Evolutionary conservation across 2,888 invertebrate species (phyloP), one percentile per base, ranked within the genome.

Genomic region (Phoenoteleia sp.): DNA sequence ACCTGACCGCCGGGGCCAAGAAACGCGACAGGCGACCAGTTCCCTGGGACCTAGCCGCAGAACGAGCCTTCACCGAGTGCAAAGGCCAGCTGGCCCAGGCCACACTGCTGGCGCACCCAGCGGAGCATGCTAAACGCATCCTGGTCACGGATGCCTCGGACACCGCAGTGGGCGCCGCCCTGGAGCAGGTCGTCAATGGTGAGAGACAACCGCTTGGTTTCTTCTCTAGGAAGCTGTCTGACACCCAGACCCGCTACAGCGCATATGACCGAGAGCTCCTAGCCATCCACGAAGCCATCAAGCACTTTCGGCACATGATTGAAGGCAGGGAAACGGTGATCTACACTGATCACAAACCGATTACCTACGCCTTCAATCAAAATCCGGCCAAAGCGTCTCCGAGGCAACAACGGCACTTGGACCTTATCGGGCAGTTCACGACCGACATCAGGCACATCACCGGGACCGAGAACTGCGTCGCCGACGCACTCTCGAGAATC

Each of bases 371-470:
- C 27, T 76, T 77, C 27, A 3, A 52, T 13, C 76, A 82, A 17
- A 77, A 77, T 17, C 39, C 49, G 4, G 54, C 17, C 0, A 71
- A 79, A 29, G 49, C 60, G 13, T 72, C 87, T 1, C 87, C 87
- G 3, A 42, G 83, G 19, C 85, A 85, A 17, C 29, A 62, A 9
- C 62, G 81, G 9, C 66, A 80, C 5, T 42, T 85, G n/a, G 71
- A 74, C 6, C 69, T 56, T 49, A 85, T 87, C n/a, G 72, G 76
- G 3, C 84, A 87, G 27, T 85, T 66, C 19, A 67, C 75, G 1
- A 86, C 85, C 9, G 81, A 84, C 11, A 80, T 81, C n/a, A 42
- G 39, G 2, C 79, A 87, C 69, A 52, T 87, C 39, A 4, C 62
- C 7, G 81, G 85, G 1, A 15, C 47, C 21, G 52, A 77, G n/a